Conservation (phyloP, 2,888 invertebrate genomes). For the Polia nebulosa region DNA sequence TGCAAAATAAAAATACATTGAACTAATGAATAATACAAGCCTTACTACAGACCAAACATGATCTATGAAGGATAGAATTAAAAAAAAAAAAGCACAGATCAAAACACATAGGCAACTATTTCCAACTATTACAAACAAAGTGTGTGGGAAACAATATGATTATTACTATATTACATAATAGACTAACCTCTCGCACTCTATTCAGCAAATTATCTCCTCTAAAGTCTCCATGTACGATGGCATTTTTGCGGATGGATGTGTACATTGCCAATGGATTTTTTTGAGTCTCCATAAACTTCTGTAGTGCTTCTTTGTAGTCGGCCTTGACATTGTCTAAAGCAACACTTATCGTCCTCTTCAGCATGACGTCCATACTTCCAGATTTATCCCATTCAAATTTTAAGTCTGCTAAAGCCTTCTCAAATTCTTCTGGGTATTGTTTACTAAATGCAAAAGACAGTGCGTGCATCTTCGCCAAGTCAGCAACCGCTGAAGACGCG, state of each 20-base stretch:
- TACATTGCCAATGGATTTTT: not conserved
- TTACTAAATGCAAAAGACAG: conserved; percentile 73
- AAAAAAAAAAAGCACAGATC: not conserved
- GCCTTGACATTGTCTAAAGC: not conserved
- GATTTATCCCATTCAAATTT: not conserved
- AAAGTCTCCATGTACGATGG: conserved; percentile 23
- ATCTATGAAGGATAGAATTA: not conserved
- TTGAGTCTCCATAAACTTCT: conserved; percentile 10
- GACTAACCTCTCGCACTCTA: conserved; percentile 30
- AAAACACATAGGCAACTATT: not conserved
- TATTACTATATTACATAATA: no score
- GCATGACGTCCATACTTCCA: not conserved
- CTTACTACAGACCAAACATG: no score
- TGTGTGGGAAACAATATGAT: no score
- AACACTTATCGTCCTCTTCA: not conserved
- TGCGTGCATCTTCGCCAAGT: conserved; percentile 77
- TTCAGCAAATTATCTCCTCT: conserved; percentile 29
- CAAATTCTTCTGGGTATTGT: conserved; percentile 69
- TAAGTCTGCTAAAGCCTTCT: not conserved
- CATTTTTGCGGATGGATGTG: conserved; percentile 12
- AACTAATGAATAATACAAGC: not conserved
- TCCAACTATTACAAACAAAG: not conserved
- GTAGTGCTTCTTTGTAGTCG: conserved; percentile 4
- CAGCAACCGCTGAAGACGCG: conserved; percentile 67
- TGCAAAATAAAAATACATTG: not conserved